These are phyloP conservation scores for Ernsta delagoae DNA, from an alignment of 2,888 invertebrate genomes.

Conservation along the genomic window DNA sequence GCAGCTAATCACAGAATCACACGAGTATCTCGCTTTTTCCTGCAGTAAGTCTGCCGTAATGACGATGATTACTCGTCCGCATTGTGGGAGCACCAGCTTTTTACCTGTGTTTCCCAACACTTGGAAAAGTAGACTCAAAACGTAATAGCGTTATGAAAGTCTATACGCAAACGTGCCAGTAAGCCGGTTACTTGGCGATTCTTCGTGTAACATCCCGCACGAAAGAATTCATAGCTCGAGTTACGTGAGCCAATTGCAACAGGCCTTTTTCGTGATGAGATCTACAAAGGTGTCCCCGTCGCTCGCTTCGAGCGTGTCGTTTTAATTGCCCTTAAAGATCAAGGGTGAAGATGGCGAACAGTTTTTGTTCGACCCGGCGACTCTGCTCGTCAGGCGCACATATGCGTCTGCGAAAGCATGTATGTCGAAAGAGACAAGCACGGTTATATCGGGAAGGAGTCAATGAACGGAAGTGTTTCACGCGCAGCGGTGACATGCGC, in stretches of 20 bases:
- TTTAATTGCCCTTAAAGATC: conserved; percentile 64
- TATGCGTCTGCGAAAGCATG: conserved; percentile 62
- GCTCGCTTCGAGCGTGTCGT: conserved; percentile 53
- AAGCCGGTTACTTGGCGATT: conserved; percentile 58
- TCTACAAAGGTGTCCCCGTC: conserved; percentile 33
- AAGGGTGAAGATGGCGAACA: conserved; percentile 52
- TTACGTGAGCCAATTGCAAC: conserved; percentile 54
- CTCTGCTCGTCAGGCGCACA: conserved; percentile 28
- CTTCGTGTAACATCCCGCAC: conserved; percentile 69
- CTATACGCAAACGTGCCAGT: conserved; percentile 66
- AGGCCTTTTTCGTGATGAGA: conserved; percentile 32
- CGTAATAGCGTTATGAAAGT: conserved; percentile 82
- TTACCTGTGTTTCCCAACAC: conserved; percentile 74
- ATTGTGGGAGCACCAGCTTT: conserved; percentile 77
- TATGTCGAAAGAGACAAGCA: conserved; percentile 63
- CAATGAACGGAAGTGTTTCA: conserved; percentile 84
- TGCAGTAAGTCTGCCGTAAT: conserved; percentile 57
- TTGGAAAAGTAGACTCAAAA: conserved; percentile 74
- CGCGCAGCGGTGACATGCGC: conserved; percentile 77
- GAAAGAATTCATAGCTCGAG: conserved; percentile 57
- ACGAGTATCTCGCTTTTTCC: conserved; percentile 61
- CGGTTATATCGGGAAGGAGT: conserved; percentile 81
- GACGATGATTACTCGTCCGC: conserved; percentile 70
- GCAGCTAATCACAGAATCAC: conserved; percentile 60
- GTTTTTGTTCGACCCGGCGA: conserved; percentile 42